phyloP scores from a whole-genome alignment of 2,888 invertebrate species.

The Mythimna loreyi region DNA sequence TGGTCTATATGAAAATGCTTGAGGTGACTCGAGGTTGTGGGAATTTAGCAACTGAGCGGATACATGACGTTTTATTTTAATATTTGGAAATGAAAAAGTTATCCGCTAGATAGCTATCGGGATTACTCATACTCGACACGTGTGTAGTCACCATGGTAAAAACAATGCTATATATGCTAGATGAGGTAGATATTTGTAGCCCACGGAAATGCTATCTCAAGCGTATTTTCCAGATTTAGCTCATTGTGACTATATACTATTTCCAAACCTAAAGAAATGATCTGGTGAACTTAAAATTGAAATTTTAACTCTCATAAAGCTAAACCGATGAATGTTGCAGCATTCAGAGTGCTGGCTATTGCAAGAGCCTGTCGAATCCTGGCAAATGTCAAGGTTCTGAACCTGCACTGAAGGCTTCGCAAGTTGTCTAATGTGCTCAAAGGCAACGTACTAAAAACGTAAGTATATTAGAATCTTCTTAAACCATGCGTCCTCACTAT shows the following conservation, averaged over 20 bases:
- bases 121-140: background rate
- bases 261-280: too few species aligned
- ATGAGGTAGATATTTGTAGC: too few species aligned
- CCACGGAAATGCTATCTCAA: too few species aligned
- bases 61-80: background rate
- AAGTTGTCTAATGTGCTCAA: too few species aligned
- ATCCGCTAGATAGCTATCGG: background rate
- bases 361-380: background rate
- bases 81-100: background rate
- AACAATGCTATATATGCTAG: too few species aligned
- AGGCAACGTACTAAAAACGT: too few species aligned
- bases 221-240: too few species aligned
- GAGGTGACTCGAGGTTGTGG: background rate
- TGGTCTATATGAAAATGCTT: background rate
- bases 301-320: background rate
- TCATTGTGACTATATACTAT: too few species aligned
- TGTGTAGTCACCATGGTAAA: too few species aligned
- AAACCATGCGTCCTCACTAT: too few species aligned
- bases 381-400: background rate
- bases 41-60: background rate
- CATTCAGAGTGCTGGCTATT: background rate
- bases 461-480: background rate
- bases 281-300: background rate
- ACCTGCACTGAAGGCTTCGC: background rate
- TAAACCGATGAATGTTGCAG: constrained; percentile 2